phyloP scores from a whole-genome alignment of 2,888 invertebrate species.

The Ophioninae sp. region DNA sequence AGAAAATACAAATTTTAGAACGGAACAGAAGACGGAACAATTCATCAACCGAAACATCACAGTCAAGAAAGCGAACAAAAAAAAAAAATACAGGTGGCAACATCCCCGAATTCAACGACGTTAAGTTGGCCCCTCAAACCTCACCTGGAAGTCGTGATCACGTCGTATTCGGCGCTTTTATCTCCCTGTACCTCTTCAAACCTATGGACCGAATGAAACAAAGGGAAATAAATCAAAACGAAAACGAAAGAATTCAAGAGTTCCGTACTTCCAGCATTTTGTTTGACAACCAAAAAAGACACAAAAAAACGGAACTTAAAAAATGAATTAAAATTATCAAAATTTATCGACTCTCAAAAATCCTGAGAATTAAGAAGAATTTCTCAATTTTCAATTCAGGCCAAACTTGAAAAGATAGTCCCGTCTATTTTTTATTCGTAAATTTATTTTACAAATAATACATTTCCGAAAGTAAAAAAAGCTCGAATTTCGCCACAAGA shows the following conservation, averaged over 20 bases:
- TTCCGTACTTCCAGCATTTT: neutral
- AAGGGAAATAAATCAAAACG: constrained; percentile 66
- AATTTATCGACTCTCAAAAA: too few relatives aligned
- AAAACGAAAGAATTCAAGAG: constrained; percentile 26
- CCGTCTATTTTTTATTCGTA: too few relatives aligned
- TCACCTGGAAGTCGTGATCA: constrained; percentile 80
- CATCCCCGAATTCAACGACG: constrained; percentile 45
- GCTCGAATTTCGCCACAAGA: too few relatives aligned
- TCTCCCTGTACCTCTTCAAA: constrained; percentile 78
- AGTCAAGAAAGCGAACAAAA: constrained; percentile 6
- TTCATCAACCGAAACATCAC: neutral
- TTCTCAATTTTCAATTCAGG: too few relatives aligned
- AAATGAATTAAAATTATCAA: constrained; percentile 48
- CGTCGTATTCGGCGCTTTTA: constrained; percentile 80
- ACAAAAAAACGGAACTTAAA: constrained; percentile 24
- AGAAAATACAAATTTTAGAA: neutral
- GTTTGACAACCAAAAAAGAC: constrained; percentile 4
- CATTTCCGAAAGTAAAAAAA: too few relatives aligned
- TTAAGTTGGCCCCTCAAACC: constrained; percentile 67
- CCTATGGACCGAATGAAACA: constrained; percentile 79
- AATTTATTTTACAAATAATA: too few relatives aligned
- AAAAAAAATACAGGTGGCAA: constrained; percentile 41
- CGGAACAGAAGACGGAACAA: neutral
- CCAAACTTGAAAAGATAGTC: too few relatives aligned
- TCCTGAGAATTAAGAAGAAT: too few relatives aligned